These are phyloP conservation scores for Wasmannia auropunctata DNA, from an alignment of 1,140 invertebrate genomes.

Conservation along the genomic window DNA sequence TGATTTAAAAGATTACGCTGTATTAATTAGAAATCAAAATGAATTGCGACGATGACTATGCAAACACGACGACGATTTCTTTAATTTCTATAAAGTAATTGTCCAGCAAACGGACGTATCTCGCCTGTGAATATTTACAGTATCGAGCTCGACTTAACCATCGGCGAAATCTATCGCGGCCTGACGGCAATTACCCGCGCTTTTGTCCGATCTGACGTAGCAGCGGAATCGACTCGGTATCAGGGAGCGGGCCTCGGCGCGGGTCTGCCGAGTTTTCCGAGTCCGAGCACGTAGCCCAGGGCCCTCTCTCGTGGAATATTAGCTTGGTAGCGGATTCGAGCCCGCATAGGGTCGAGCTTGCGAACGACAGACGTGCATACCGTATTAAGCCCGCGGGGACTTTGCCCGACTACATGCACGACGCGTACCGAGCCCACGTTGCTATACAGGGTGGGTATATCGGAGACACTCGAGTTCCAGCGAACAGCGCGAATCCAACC, in stretches of 20 bases:
- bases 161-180: constrained; percentile 29
- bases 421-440: constrained; percentile 57
- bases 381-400: constrained; percentile 82
- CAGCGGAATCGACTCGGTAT: constrained; percentile 54
- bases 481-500: background rate
- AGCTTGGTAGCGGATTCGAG: constrained; percentile 80
- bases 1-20: background rate
- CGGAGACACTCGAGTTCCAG: constrained; percentile 46
- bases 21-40: background rate
- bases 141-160: background rate
- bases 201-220: constrained; percentile 45
- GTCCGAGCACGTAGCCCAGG: constrained; percentile 74
- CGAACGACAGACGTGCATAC: constrained; percentile 83
- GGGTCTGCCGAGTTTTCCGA: constrained; percentile 64
- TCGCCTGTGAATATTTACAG: background rate
- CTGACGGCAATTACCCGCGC: constrained; percentile 29
- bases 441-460: constrained; percentile 52
- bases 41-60: background rate
- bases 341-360: constrained; percentile 77
- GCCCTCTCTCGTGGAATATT: constrained; percentile 83
- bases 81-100: background rate
- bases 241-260: constrained; percentile 27
- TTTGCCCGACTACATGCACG: constrained; percentile 61
- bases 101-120: background rate
- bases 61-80: background rate